phyloP scores from a whole-genome alignment of 2,888 invertebrate genomes.

The Argynnis bischoffii region DNA sequence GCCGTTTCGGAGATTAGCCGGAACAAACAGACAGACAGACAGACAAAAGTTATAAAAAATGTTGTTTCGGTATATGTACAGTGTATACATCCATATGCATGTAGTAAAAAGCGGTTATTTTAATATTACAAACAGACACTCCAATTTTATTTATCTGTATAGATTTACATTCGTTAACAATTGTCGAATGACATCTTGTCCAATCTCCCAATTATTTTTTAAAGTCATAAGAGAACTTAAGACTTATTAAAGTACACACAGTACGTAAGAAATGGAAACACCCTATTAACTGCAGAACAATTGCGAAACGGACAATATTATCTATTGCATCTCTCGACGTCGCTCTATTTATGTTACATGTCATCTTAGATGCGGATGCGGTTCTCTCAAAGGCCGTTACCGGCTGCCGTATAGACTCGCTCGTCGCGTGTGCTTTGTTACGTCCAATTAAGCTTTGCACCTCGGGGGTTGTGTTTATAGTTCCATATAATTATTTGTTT shows the following conservation, averaged over 20 bases:
- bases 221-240: background rate
- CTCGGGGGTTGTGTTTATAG: slow-evolving; percentile 15
- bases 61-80: too few relatives aligned
- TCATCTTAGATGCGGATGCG: slow-evolving; percentile 28
- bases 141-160: too few relatives aligned
- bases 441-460: slow-evolving; percentile 32
- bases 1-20: too few relatives aligned
- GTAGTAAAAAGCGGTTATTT: too few relatives aligned
- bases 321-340: slow-evolving; percentile 25
- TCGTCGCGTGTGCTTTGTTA: slow-evolving; percentile 25
- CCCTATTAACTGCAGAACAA: slow-evolving; percentile 25
- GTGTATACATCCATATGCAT: too few relatives aligned
- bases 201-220: background rate
- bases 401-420: slow-evolving; percentile 19
- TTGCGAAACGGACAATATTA: slow-evolving; percentile 24
- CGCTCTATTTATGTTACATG: slow-evolving; percentile 27
- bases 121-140: too few relatives aligned
- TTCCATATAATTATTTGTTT: background rate
- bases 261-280: slow-evolving; percentile 3
- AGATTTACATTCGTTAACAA: too few relatives aligned
- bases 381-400: slow-evolving; percentile 28
- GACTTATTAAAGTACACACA: too few relatives aligned
- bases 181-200: background rate
- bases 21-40: too few relatives aligned
- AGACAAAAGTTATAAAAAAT: too few relatives aligned